Conservation (phyloP, 2,797 vertebrate genomes). For the Melanotaenia nigrans region DNA sequence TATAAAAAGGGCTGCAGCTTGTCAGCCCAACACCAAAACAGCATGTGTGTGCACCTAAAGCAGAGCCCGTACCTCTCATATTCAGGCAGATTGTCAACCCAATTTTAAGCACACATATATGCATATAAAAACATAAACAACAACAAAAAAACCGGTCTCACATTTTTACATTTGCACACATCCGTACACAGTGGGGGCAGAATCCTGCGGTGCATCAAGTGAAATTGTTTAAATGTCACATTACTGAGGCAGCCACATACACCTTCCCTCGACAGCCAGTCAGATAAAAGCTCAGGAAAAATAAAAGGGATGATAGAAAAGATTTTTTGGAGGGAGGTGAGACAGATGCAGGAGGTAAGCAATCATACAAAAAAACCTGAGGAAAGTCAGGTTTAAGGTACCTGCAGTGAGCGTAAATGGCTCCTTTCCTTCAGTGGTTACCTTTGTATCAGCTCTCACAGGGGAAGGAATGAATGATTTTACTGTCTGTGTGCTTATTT, state of each 20-base stretch:
- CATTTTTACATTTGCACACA: slow-evolving; percentile 43
- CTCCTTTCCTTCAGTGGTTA: slow-evolving; percentile 34
- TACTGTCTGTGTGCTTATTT: slow-evolving; percentile 3
- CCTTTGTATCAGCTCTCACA: slow-evolving; percentile 45
- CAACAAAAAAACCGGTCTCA: background rate
- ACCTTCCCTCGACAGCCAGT: slow-evolving; percentile 49
- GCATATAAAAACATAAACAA: slow-evolving; percentile 22
- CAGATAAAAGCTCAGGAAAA: slow-evolving; percentile 45
- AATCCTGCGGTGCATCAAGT: slow-evolving; percentile 24
- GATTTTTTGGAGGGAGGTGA: slow-evolving; percentile 28
- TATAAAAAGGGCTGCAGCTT: slow-evolving; percentile 57
- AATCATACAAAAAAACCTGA: slow-evolving; percentile 23
- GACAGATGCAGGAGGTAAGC: slow-evolving; percentile 26
- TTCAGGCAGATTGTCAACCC: slow-evolving; percentile 51
- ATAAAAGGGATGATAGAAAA: slow-evolving; percentile 22
- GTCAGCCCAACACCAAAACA: slow-evolving; percentile 49
- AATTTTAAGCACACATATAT: slow-evolving; percentile 41
- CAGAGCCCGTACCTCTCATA: slow-evolving; percentile 31
- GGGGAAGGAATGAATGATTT: slow-evolving; percentile 48
- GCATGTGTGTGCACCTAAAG: slow-evolving; percentile 35
- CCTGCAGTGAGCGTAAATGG: slow-evolving; percentile 1
- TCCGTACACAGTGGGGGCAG: slow-evolving; percentile 38
- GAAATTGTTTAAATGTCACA: slow-evolving; percentile 72
- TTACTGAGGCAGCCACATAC: slow-evolving; percentile 57
- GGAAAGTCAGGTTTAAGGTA: slow-evolving; percentile 13